Base-by-base conservation (phyloP, 2,797 vertebrate genomes). In the Syngnathus acus region DNA sequence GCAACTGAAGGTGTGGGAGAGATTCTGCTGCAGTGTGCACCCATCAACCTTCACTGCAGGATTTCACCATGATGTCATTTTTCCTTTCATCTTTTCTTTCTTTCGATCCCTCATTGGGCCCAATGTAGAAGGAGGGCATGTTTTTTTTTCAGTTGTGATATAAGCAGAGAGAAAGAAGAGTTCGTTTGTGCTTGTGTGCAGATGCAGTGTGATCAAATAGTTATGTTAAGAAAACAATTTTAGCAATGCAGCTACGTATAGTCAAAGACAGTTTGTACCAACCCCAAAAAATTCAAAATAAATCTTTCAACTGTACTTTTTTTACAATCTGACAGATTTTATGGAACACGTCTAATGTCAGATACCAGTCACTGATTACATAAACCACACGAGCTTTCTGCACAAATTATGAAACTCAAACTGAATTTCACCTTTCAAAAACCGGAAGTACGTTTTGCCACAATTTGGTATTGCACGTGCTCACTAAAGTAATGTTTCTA, bases 51-150 rank as follows among this genome's bases (percentile, higher is more conserved):
- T 80, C 69, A 68, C 81, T 84, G 85, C 81, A 79, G 82, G 79
- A 68, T 72, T 26, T 65, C 71, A 72, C 74, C 72, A 84, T 88
- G 86, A 89, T 84, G 84, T 88, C 84, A 89, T 86, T 76, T 72
- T 60, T 79, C 62, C 73, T 81, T 87, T 79, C 73, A 83, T 84
- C 70, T 81, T 60, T 65, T 75, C 70, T 67, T 72, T 64, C 69
- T 72, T 39, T 58, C 69, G 77, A 65, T 68, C 68, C 62, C 73
- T 75, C 58, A 26, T 38, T 32, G 17, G 42, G 64, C 75, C 64
- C 68, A 53, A 39, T 64, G 23, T 51, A 47, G 65, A 60, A 68
- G 81, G 72, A 43, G 75, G 68, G 32, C 61, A 74, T 78, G 67
- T 14, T 67, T 32, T 63, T 75, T 76, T 69, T 17, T 68, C 69